Evolutionary conservation across 2,113 vertebrate species (phyloP).

Genomic region (Callocephalon fimbriatum): DNA sequence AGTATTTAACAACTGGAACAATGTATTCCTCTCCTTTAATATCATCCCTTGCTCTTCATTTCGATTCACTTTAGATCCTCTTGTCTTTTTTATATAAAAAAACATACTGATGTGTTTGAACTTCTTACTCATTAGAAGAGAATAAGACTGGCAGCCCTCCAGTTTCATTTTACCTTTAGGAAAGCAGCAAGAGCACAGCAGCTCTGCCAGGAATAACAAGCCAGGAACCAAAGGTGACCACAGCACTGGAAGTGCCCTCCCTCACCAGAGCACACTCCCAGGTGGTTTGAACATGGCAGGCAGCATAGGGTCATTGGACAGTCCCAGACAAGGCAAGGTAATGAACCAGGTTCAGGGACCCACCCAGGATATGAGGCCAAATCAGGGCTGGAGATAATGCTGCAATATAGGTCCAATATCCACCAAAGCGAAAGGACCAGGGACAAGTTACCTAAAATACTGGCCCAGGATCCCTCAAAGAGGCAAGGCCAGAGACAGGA

Average conservation of each 20-base stretch:
- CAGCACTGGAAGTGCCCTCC: not conserved
- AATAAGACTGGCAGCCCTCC: not conserved
- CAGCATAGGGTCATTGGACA: not conserved
- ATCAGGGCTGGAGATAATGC: not conserved
- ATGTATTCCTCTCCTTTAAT: not conserved
- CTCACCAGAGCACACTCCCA: not conserved
- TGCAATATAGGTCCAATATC: not conserved
- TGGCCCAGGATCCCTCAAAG: not conserved
- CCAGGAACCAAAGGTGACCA: not conserved
- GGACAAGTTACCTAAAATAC: not conserved
- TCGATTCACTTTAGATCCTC: not conserved
- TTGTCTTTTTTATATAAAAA: not conserved
- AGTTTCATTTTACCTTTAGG: not conserved
- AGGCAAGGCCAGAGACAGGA: not conserved
- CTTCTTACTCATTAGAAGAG: not conserved
- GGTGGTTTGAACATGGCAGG: accelerated
- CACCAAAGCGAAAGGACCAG: not conserved
- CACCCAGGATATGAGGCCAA: not conserved
- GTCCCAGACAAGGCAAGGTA: not conserved
- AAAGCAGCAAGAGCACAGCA: not conserved
- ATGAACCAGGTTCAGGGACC: not conserved
- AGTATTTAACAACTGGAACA: not conserved
- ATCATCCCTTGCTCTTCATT: not conserved
- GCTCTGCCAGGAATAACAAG: not conserved
- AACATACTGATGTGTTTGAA: not conserved